Evolutionary conservation across 2,797 vertebrate genomes (phyloP).

Genomic region (Epinephelus coioides): DNA sequence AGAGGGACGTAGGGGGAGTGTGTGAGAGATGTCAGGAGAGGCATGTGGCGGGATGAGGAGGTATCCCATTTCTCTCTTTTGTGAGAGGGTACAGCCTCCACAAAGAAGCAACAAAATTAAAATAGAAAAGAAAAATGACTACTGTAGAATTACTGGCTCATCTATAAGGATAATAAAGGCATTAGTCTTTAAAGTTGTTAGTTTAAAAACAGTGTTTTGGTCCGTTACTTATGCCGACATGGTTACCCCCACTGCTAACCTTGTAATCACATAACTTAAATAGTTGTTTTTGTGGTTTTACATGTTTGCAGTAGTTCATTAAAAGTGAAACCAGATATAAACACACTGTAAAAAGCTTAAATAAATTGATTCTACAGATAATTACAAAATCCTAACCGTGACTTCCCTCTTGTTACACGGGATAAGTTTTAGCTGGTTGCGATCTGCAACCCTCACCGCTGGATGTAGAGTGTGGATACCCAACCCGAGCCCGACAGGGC

Average conservation of each 20-base stretch:
- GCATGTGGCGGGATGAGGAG: background rate
- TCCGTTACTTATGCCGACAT: background rate
- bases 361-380: background rate
- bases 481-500: no score
- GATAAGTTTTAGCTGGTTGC: no score
- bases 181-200: background rate
- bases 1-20: slow-evolving; percentile 25
- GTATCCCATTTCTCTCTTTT: background rate
- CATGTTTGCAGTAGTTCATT: background rate
- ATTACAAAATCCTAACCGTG: no score
- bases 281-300: background rate
- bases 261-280: background rate
- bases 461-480: no score
- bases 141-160: background rate
- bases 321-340: background rate
- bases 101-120: slow-evolving; percentile 6
- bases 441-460: no score
- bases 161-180: background rate
- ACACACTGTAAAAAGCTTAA: background rate
- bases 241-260: background rate
- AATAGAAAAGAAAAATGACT: background rate
- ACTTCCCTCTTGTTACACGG: no score
- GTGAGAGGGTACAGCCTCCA: background rate
- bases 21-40: slow-evolving; percentile 33
- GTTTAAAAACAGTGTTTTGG: background rate